phyloP scores from a whole-genome alignment of 2,113 vertebrate species.

The Pipra filicauda region DNA sequence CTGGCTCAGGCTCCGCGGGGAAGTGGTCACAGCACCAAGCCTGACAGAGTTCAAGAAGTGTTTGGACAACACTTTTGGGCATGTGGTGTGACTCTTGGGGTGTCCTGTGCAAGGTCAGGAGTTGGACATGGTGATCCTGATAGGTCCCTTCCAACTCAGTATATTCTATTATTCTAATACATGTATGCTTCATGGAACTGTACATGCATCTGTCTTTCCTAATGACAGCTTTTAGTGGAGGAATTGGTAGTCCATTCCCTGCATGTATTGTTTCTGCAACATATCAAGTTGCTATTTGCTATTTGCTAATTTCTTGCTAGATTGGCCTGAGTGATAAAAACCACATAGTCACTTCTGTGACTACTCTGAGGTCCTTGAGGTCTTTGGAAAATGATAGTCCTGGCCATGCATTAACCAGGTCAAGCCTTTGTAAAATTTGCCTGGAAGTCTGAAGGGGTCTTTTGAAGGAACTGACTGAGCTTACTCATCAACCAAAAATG shows the following conservation, averaged over 20 bases:
- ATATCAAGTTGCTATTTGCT: not conserved
- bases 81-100: too few species aligned
- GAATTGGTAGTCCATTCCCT: not conserved
- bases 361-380: not conserved
- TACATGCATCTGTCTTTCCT: not conserved
- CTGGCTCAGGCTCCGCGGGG: not conserved
- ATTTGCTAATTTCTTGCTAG: not conserved
- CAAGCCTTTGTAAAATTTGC: not conserved
- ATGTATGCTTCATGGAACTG: accelerated
- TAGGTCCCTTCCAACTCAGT: not conserved
- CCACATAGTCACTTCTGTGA: not conserved
- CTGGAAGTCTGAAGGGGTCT: not conserved
- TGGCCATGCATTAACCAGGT: not conserved
- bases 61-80: not conserved
- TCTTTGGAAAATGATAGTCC: not conserved
- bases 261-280: accelerated
- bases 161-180: not conserved
- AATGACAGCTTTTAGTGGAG: not conserved
- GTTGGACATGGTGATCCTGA: not conserved
- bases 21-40: not conserved
- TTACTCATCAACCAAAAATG: not conserved
- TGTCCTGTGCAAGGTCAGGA: not conserved
- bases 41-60: not conserved
- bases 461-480: not conserved
- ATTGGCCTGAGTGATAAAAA: not conserved